Evolutionary conservation across 1,140 invertebrate species (phyloP), one percentile per base, ranked within the genome.

Genomic region (Tenebrio molitor): DNA sequence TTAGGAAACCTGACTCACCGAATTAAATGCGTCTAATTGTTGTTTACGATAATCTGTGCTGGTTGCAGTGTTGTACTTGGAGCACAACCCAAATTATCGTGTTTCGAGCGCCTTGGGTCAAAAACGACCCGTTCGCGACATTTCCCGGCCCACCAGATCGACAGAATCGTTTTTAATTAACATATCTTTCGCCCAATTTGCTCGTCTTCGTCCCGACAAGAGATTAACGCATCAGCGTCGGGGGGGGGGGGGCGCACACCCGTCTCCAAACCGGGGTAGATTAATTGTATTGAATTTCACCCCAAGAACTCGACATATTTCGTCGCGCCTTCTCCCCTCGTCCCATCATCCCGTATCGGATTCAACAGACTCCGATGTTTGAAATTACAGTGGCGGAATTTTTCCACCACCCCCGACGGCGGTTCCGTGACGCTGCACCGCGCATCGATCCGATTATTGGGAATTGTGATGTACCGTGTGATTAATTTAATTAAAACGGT

Each of bases 271-370:
- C n/a, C 50, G 23, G 29, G 50, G 50, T 21, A 58, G 50, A 58
- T 58, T 58, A 58, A 58, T 58, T 15, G 50, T 58, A 29, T 58
- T 25, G 50, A 58, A 58, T 58, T 58, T 29, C 50, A 58, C 23
- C 23, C 23, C 23, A 58, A 23, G 23, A 58, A 58, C 50, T 25
- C 50, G 21, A 25, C 50, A 58, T 53, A 53, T 53, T 58, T 58
- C 50, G 15, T 58, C 19, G 21, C 19, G 46, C 10, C 19, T 19
- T 23, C 46, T 19, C 19, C 21, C 16, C 36, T 39, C 2, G 5
- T 39, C 8, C 25, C 3, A 3, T 29, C n/a, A 5, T 39, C 19
- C 8, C 23, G 46, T 53, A 53, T 53, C 46, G 19, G 46, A 53
- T 53, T 53, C 50, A 17, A 50, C 17, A 19, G 16, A 8, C 19